Evolutionary conservation across 2,888 invertebrate species (phyloP).

Genomic region (Dicroscelio sp.): DNA sequence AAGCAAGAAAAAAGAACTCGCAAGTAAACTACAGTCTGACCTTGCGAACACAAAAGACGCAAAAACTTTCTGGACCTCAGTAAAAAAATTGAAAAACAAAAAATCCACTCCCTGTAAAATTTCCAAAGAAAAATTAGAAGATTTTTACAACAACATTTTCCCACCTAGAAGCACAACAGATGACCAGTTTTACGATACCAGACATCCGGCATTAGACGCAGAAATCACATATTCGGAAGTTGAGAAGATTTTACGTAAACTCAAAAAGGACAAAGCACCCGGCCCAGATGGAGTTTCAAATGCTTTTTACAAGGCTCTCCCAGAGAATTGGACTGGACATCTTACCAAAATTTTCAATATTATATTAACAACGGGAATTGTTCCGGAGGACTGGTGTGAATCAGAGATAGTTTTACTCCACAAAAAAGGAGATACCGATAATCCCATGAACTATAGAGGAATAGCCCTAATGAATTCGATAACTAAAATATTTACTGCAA

Average conservation of each 20-base stretch:
- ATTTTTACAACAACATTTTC: not conserved
- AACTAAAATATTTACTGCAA: no score
- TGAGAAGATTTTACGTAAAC: not conserved
- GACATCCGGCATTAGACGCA: not conserved
- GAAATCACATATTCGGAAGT: not conserved
- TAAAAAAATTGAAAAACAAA: not conserved
- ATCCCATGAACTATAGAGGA: no score
- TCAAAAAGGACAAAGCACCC: not conserved
- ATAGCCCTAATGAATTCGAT: no score
- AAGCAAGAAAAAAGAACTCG: not conserved
- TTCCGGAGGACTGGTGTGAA: constrained; percentile 1
- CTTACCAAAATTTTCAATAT: not conserved
- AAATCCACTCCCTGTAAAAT: not conserved
- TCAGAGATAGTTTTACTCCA: not conserved
- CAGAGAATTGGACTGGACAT: not conserved
- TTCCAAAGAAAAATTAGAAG: not conserved
- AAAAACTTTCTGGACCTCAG: not conserved
- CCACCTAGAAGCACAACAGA: not conserved
- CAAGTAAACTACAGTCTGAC: not conserved
- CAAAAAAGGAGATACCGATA: not conserved
- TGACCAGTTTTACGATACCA: not conserved
- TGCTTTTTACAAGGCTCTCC: not conserved
- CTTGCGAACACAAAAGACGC: not conserved
- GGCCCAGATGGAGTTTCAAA: not conserved
- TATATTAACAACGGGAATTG: not conserved